Percentiles rank a stretch among this genome's conserved stretches.
phyloP scores from a whole-genome alignment of 2,797 vertebrate species.

The Pseudochirops corinnae region DNA sequence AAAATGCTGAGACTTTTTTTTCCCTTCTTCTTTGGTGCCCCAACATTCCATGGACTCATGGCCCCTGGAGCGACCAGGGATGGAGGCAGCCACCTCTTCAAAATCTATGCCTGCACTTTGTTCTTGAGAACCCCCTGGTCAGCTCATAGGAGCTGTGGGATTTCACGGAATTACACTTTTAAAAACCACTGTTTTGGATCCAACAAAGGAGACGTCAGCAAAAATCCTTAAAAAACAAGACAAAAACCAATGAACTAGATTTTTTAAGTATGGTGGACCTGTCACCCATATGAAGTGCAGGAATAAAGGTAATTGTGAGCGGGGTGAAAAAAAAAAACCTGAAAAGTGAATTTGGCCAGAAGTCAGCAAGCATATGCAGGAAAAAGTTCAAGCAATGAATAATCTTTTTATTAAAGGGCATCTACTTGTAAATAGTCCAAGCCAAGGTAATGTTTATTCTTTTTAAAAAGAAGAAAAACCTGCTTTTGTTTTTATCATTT shows the following conservation, averaged over 20 bases:
- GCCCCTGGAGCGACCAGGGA: background rate
- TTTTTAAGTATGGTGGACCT: background rate
- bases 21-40: background rate
- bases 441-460: slow-evolving; percentile 64
- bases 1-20: background rate
- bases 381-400: background rate
- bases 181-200: slow-evolving; percentile 4
- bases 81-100: background rate
- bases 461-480: slow-evolving; percentile 56
- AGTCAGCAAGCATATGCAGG: background rate
- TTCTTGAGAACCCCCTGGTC: slow-evolving; percentile 23
- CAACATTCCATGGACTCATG: background rate
- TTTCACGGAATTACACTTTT: slow-evolving; percentile 31
- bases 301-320: background rate
- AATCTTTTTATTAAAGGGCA: slow-evolving; percentile 58
- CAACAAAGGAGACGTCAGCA: background rate
- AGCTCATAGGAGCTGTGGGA: background rate
- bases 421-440: slow-evolving; percentile 82
- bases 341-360: background rate
- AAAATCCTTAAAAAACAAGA: background rate
- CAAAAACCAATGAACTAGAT: background rate
- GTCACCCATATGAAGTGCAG: background rate
- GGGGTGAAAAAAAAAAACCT: background rate
- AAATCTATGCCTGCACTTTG: background rate
- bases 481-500: slow-evolving; percentile 78